Base-by-base conservation (phyloP, 2,888 invertebrate species). In the Cyclophora punctaria region DNA sequence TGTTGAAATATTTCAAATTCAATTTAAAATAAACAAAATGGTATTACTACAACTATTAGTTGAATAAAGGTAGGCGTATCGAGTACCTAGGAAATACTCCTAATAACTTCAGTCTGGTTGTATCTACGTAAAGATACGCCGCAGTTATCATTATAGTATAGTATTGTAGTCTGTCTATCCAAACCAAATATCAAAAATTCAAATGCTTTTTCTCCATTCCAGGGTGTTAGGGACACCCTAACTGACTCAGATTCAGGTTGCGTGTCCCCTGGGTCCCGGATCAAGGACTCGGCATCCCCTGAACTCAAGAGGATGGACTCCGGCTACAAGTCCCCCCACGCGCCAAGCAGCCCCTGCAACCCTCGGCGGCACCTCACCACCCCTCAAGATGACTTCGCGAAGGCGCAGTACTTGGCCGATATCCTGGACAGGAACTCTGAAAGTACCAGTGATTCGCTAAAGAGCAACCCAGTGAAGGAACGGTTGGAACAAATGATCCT, bases 221-320 rank as follows among this genome's bases (percentile, higher is more conserved):
- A 89, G 89, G 80, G 89, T 71, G 73, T 82, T 71, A 78, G 89
- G 76, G 89, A 89, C 67, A 89, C 79, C 75, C 79, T 89, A 70
- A 89, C 89, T 59, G 89, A 89, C 71, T 83, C 89, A 35, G 89
- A 89, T 65, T 89, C 89, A 61, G 89, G 89, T 67, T 89, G 89
- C 78, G 89, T 89, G 60, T 89, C 89, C 55, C 89, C 89, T 46
- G 89, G 89, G 60, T 88, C 88, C 59, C 82, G 89, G 35, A 85
- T 89, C 59, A 89, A 89, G 68, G 89, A 88, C 69, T 89, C 89
- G 48, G 88, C 89, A 50, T 89, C 89, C 35, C 89, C 89, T 41
- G 88, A 88, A 69, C 85, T 89, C 59, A 85, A 88, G 64, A 82
- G 89, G 73, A 87, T 88, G 83, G 89, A 89, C 68, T 89, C 89